Percentiles rank a stretch among this genome's conserved stretches.
These are phyloP conservation scores for Falco biarmicus DNA, from an alignment of 2,797 vertebrate species.

Conservation along the genomic window DNA sequence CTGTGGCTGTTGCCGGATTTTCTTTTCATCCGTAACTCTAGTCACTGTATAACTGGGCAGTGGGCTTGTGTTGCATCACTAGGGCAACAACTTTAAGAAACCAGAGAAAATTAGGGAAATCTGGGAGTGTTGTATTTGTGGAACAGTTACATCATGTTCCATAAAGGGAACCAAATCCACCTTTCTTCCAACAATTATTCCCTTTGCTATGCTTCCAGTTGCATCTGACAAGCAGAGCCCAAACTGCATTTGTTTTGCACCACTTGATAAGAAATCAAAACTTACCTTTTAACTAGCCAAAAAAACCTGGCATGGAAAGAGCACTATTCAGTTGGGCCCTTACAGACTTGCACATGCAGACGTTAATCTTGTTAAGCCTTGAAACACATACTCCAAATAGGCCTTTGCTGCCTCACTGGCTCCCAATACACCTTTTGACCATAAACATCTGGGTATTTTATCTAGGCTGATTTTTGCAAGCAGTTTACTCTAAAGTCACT, in stretches of 20 bases:
- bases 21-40: background rate
- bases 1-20: background rate
- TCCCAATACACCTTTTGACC: constrained; percentile 59
- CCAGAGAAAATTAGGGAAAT: background rate
- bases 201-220: background rate
- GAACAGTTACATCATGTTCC: background rate
- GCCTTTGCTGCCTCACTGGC: constrained; percentile 36
- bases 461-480: constrained; percentile 42
- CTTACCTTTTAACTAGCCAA: background rate
- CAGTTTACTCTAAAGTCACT: constrained; percentile 45
- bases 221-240: background rate
- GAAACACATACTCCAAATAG: background rate
- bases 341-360: background rate
- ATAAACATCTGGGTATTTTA: constrained; percentile 67
- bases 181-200: background rate
- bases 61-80: accelerated
- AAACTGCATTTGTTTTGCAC: background rate
- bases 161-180: background rate
- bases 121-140: accelerated
- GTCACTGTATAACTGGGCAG: background rate
- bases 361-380: constrained; percentile 36
- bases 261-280: background rate
- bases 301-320: background rate
- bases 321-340: background rate
- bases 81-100: background rate